Conservation (phyloP, 2,113 vertebrate species). For the Pavo muticus region DNA sequence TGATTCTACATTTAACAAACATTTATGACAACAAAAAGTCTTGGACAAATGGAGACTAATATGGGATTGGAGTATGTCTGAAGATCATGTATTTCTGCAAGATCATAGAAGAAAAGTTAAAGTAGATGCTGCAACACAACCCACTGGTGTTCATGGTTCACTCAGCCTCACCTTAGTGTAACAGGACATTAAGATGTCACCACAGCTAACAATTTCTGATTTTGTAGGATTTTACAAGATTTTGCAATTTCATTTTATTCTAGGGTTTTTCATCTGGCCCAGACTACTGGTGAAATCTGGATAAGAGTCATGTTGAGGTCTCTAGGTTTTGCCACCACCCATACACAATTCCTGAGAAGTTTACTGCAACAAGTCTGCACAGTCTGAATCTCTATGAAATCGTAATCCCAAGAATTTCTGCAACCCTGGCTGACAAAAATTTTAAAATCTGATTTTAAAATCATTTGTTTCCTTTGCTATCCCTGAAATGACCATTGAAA, state of each 20-base stretch:
- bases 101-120: background rate
- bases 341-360: background rate
- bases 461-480: background rate
- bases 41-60: background rate
- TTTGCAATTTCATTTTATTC: background rate
- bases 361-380: background rate
- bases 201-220: background rate
- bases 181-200: background rate
- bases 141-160: background rate
- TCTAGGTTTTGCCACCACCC: background rate
- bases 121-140: background rate
- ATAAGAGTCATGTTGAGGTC: background rate
- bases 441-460: background rate
- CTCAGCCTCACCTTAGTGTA: background rate
- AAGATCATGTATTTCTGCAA: background rate
- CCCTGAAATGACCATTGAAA: background rate
- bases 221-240: background rate
- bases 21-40: background rate
- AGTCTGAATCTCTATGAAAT: background rate
- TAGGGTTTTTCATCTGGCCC: background rate
- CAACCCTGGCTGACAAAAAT: background rate
- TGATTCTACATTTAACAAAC: background rate
- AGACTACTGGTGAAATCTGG: background rate
- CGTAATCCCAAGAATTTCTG: background rate
- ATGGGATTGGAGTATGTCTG: fast-evolving